Base-by-base conservation (phyloP, 2,888 invertebrate genomes). In the Cancer borealis region DNA sequence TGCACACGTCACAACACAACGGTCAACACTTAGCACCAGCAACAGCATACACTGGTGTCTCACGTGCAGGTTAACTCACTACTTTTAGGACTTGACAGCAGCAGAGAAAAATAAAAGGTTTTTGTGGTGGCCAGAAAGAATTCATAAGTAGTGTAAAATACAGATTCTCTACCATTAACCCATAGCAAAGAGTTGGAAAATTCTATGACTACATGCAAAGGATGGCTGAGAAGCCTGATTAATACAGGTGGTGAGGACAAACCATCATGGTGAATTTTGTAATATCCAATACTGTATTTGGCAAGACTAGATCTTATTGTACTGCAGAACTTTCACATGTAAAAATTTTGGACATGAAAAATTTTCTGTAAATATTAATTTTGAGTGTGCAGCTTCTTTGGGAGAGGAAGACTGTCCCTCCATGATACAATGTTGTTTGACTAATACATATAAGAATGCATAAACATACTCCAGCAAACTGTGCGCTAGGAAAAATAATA, bases 1-100 rank as follows among this genome's bases (percentile, higher is more conserved):
- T 84, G 84, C 84, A 84, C 84, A 8, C 21, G 84, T 84, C 84
- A 84, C 84, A 84, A 84, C 84, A 84, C 84, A 39, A n/a, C 84
- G 39, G 39, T 84, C 84, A 84, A 30, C 39, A 39, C 84, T 17
- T 12, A 39, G 12, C 39, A 73, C 73, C 73, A 73, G 73, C 73
- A 73, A 26, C 73, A 84, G 84, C 84, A 30, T 39, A 30, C 84
- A 39, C 84, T 84, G 39, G 84, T 30, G 39, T 17, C 84, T 84
- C 17, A n/a, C 84, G 39, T 84, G 84, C 84, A 30, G 84, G 84
- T 84, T 84, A 84, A n/a, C 73, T 26, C 73, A 39, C 84, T 84
- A 84, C 39, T 39, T 30, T 39, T 39, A 30, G 84, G 84, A n/a
- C 39, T 30, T 84, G 30, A n/a, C 10, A 84, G 84, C 39, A 39